A percentile compares a stretch with the other conserved stretches of the same genome.
Conservation (phyloP, 2,113 vertebrate species). For the Gopherus evgoodei region DNA sequence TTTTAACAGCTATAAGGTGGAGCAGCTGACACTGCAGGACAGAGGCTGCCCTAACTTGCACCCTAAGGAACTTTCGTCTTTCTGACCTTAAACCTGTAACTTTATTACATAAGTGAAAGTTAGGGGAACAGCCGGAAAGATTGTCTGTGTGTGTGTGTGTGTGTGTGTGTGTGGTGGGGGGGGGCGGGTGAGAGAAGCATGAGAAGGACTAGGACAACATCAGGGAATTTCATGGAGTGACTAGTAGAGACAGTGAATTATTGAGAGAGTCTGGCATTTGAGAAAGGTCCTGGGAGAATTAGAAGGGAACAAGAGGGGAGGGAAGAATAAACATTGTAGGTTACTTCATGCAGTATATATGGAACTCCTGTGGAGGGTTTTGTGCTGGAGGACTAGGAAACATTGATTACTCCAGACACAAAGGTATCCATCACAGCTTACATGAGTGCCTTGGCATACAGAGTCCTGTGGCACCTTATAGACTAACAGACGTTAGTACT, state of each 20-base stretch:
- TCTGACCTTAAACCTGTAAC: neutral
- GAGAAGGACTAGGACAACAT: neutral
- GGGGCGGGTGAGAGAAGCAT: neutral
- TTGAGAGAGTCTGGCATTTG: neutral
- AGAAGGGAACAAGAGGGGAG: neutral
- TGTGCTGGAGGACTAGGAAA: conserved; percentile 22
- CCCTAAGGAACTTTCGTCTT: neutral
- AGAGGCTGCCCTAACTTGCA: neutral
- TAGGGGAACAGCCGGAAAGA: neutral
- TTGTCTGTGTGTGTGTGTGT: too few relatives aligned
- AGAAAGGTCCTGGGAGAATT: neutral
- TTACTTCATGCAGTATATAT: neutral
- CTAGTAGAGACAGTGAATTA: neutral
- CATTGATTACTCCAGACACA: neutral
- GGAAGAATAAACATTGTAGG: neutral
- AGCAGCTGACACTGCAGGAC: neutral
- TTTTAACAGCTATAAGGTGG: neutral
- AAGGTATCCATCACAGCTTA: conserved; percentile 45
- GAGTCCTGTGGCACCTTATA: neutral
- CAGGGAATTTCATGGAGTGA: neutral
- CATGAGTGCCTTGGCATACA: conserved; percentile 19
- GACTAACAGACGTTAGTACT: too few relatives aligned
- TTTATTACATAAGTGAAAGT: neutral
- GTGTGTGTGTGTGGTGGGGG: too few relatives aligned
- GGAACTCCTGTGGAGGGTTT: conserved; percentile 17